A percentile compares a stretch with the other conserved stretches of the same genome.
These are phyloP conservation scores for Seriola dumerili DNA, from an alignment of 2,113 vertebrate species.

Conservation along the genomic window DNA sequence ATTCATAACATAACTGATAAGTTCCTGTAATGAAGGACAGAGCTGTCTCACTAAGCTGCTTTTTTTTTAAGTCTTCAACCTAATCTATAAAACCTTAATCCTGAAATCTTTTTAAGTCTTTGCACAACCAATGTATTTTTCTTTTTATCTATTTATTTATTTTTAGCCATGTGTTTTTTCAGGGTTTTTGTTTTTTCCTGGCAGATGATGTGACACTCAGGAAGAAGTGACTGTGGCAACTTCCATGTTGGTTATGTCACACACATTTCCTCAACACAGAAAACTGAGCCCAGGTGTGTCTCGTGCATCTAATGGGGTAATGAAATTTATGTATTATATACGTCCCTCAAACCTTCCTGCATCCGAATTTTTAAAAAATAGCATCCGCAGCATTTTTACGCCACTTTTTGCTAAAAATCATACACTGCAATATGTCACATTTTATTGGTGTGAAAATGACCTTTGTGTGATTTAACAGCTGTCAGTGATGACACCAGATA, in stretches of 20 bases:
- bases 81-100: not conserved
- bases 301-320: not conserved
- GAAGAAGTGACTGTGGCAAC: not conserved
- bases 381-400: not conserved
- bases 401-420: not conserved
- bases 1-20: not conserved
- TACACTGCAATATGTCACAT: not conserved
- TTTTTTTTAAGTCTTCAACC: not conserved
- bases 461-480: not conserved
- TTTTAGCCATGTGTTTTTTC: no score
- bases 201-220: not conserved
- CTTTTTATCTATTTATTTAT: no score
- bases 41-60: not conserved
- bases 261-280: not conserved
- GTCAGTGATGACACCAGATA: not conserved
- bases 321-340: not conserved
- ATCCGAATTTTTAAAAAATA: not conserved
- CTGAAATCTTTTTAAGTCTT: not conserved
- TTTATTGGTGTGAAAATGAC: not conserved
- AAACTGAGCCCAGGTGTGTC: constrained; percentile 4
- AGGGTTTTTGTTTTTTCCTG: not conserved
- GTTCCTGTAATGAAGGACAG: not conserved
- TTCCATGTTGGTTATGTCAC: not conserved
- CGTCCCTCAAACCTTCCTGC: not conserved
- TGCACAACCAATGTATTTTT: no score